These are phyloP conservation scores for Goniozus legneri DNA, from an alignment of 1,140 invertebrate genomes.

Conservation along the genomic window DNA sequence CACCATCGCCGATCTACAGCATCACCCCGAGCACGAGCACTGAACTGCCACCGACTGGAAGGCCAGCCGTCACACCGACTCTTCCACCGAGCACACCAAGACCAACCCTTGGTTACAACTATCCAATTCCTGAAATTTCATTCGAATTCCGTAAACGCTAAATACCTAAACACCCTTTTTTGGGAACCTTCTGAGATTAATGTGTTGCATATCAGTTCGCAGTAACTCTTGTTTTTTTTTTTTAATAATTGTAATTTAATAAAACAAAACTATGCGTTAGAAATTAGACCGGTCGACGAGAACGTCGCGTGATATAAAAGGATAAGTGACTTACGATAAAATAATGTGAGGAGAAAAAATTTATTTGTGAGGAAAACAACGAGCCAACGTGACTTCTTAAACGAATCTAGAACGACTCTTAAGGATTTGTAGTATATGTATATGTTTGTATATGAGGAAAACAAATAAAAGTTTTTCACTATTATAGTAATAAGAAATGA, in stretches of 20 bases:
- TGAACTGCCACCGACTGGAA: conserved; percentile 27
- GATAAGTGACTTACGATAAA: too few relatives aligned
- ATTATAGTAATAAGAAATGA: too few relatives aligned
- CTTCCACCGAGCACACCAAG: conserved; percentile 38
- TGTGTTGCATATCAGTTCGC: neutral
- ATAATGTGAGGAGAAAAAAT: too few relatives aligned
- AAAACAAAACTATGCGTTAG: too few relatives aligned
- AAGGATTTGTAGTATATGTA: neutral
- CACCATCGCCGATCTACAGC: conserved; percentile 35
- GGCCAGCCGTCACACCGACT: conserved; percentile 33
- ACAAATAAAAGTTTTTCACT: neutral
- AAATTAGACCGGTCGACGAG: too few relatives aligned
- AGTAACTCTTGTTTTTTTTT: too few relatives aligned
- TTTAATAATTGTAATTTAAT: too few relatives aligned
- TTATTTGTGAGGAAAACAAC: too few relatives aligned
- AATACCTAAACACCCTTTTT: neutral
- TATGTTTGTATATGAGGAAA: neutral
- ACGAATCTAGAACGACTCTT: neutral
- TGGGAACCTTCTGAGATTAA: neutral
- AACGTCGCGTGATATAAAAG: too few relatives aligned
- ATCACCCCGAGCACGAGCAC: conserved; percentile 35
- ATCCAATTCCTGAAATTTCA: conserved; percentile 43
- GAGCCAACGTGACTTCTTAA: neutral
- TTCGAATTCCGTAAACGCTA: conserved; percentile 40
- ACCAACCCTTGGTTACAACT: conserved; percentile 40